Percentiles rank a stretch among this genome's conserved stretches.
Conservation (phyloP, 2,113 vertebrate genomes). For the Passer montanus region DNA sequence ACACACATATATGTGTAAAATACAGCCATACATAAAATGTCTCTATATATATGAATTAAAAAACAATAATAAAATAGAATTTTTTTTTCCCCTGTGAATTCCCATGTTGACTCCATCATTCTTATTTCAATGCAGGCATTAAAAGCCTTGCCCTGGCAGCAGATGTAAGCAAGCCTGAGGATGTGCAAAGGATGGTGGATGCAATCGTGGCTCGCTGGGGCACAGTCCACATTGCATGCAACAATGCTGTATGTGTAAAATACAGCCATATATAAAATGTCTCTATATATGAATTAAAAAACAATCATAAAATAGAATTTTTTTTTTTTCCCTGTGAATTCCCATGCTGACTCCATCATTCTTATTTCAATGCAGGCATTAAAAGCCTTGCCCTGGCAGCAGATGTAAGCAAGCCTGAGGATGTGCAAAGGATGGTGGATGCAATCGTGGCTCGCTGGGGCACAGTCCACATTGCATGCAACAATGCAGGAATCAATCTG, state of each 20-base stretch:
- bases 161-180: conserved; percentile 79
- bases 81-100: not conserved
- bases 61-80: not conserved
- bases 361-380: conserved; percentile 64
- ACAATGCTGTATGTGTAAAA: no score
- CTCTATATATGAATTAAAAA: no score
- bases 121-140: conserved; percentile 64
- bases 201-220: conserved; percentile 75
- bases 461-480: conserved; percentile 75
- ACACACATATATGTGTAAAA: no score
- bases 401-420: conserved; percentile 79
- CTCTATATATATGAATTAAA: not conserved
- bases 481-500: conserved; percentile 83
- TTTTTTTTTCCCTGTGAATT: not conserved
- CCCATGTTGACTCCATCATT: conserved; percentile 2
- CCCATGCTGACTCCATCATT: conserved; percentile 4
- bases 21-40: not conserved
- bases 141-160: conserved; percentile 74
- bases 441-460: conserved; percentile 75
- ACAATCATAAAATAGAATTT: no score
- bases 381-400: conserved; percentile 74
- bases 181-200: conserved; percentile 76
- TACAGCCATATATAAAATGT: no score
- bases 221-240: conserved; percentile 75
- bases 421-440: conserved; percentile 76